A percentile compares a stretch with the other conserved stretches of the same genome.
Conservation (phyloP, 2,113 vertebrate genomes). For the Saimiri boliviensis region DNA sequence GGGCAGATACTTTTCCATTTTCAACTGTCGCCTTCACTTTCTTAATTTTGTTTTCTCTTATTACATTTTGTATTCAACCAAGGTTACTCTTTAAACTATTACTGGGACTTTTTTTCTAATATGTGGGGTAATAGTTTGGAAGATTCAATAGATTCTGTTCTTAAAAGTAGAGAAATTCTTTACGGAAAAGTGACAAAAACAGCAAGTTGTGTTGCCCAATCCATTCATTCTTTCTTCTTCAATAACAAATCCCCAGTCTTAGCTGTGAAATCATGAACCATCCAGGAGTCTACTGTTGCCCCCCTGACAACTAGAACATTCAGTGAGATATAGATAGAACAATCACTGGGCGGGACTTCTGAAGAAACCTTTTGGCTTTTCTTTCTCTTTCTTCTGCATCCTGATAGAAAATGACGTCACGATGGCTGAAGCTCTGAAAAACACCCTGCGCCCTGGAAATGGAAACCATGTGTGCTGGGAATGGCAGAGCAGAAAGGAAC, state of each 20-base stretch:
- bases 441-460: background rate
- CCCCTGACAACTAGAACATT: background rate
- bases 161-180: background rate
- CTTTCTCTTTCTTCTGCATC: background rate
- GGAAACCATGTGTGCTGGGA: background rate
- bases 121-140: background rate
- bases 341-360: background rate
- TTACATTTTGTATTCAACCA: conserved; percentile 7
- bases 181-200: background rate
- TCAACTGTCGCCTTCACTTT: background rate
- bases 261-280: background rate
- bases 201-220: background rate
- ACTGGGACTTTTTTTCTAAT: background rate
- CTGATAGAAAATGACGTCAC: background rate
- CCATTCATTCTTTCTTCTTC: background rate
- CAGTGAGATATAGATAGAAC: background rate
- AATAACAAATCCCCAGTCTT: background rate
- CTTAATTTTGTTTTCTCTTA: background rate
- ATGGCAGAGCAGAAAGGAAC: background rate
- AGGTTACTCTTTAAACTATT: background rate
- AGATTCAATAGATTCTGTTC: background rate
- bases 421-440: background rate
- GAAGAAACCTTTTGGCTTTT: background rate
- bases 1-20: background rate
- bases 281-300: background rate